Percentiles rank a stretch among this genome's conserved stretches.
phyloP scores from a whole-genome alignment of 1,140 invertebrate species.

The Formica selysi region DNA sequence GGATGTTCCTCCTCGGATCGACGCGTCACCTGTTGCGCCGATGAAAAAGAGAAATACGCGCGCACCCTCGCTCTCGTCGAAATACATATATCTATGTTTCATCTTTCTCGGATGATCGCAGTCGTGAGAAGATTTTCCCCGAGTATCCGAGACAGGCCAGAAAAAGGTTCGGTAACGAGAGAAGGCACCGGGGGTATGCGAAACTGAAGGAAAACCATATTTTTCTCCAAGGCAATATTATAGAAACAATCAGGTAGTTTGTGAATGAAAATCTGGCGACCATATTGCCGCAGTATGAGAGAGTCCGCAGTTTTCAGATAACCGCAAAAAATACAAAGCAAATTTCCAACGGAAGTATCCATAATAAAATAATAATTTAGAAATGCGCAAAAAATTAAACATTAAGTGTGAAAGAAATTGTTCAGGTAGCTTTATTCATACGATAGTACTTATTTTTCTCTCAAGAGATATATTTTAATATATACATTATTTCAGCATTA shows the following conservation, averaged over 20 bases:
- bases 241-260: not conserved
- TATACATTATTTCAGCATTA: no score
- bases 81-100: not conserved
- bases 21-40: slow-evolving; percentile 49
- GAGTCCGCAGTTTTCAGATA: not conserved
- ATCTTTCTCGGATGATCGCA: not conserved
- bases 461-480: no score
- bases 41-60: slow-evolving; percentile 32
- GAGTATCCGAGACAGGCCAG: not conserved
- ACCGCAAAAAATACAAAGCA: not conserved
- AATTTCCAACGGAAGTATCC: not conserved
- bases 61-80: slow-evolving; percentile 11
- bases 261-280: slow-evolving; percentile 27
- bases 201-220: not conserved
- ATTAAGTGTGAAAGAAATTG: no score
- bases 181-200: not conserved
- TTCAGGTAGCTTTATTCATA: no score
- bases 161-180: slow-evolving; percentile 25
- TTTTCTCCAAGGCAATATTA: not conserved
- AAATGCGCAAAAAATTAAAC: no score
- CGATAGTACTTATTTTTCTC: no score
- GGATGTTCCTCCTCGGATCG: not conserved
- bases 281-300: slow-evolving; percentile 10
- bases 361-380: not conserved
- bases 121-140: slow-evolving; percentile 13